Evolutionary conservation across 2,888 invertebrate species (phyloP).

Genomic region (Meliscaeva auricollis): DNA sequence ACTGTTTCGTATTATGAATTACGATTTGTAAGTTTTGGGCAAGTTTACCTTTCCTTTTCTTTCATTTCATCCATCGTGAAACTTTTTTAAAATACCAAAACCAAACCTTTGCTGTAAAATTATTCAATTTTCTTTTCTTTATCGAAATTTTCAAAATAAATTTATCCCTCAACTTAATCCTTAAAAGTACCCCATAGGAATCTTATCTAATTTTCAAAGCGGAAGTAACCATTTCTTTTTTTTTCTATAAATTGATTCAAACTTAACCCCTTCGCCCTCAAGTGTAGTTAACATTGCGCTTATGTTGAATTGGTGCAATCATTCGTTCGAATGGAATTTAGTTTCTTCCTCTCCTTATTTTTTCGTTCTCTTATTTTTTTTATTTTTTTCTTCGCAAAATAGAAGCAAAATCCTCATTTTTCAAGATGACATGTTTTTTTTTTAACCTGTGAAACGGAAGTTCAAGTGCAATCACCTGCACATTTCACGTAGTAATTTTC

Average conservation of each 20-base stretch:
- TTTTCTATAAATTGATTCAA: slow-evolving; percentile 18
- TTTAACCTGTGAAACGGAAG: slow-evolving; percentile 42
- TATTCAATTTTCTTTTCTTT: too few species aligned
- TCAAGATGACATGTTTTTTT: slow-evolving; percentile 42
- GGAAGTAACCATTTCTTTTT: neutral
- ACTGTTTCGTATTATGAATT: too few species aligned
- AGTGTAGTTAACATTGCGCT: slow-evolving; percentile 38
- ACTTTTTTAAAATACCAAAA: too few species aligned
- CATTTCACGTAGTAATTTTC: slow-evolving; percentile 68
- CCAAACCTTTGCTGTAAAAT: too few species aligned
- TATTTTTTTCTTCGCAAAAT: neutral
- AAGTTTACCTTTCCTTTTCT: too few species aligned
- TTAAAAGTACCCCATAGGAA: neutral
- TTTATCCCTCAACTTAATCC: neutral
- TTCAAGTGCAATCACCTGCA: slow-evolving; percentile 67
- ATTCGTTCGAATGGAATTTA: slow-evolving; percentile 43
- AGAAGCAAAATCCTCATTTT: slow-evolving; percentile 50
- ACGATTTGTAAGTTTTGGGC: too few species aligned
- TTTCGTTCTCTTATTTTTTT: neutral
- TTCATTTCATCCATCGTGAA: too few species aligned
- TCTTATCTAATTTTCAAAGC: slow-evolving; percentile 3
- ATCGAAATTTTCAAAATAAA: neutral
- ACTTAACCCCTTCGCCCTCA: slow-evolving; percentile 4
- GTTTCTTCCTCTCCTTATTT: neutral
- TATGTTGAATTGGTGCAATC: slow-evolving; percentile 62